Base-by-base conservation (phyloP, 2,888 invertebrate genomes). In the Hyalella azteca region DNA sequence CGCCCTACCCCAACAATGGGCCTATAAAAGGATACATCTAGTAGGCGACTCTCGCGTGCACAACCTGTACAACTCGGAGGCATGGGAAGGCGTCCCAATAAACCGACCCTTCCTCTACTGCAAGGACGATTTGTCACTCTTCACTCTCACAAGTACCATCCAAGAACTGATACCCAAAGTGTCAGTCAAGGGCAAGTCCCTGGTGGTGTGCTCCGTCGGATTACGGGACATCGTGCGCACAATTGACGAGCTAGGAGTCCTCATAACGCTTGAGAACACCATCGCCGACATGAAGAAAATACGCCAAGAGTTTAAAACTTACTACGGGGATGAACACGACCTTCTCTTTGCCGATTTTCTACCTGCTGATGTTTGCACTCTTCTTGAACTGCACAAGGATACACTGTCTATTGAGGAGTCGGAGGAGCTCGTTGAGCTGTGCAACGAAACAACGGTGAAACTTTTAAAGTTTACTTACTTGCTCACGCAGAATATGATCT, bases 401-500 rank as follows among this genome's bases (percentile, higher is more conserved):
- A n/a, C 41, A n/a, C 2, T 45, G 26, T 15, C 4, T 3, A n/a
- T 19, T 7, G 39, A 66, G 3, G 66, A 36, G n/a, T 36, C 32
- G 19, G 36, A 66, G 19, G 66, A 36, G 19, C 32, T 36, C n/a
- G 15, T 66, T 22, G 22, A 11, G 13, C 40, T 29, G 29, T 75
- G 40, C 26, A 75, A 75, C 13, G 75, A 75, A 41, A 45, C 75
- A 0, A 45, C 75, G 9, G 26, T 75, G 45, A 75, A 39, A 29
- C 26, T 75, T 4, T 19, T 75, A n/a, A 75, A 75, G 45, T 75
- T 75, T 45, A n/a, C 75, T n/a, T 75, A 75, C 75, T 29, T 75
- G 7, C 75, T 75, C 29, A 19, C 45, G 13, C 9, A 75, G 29
- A 75, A 75, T 45, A 75, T 75, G 75, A 7, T 41, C 5, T n/a